Evolutionary conservation across 2,888 invertebrate genomes (phyloP), one percentile per base, ranked within the genome.

Genomic region (Pterostichus niger): DNA sequence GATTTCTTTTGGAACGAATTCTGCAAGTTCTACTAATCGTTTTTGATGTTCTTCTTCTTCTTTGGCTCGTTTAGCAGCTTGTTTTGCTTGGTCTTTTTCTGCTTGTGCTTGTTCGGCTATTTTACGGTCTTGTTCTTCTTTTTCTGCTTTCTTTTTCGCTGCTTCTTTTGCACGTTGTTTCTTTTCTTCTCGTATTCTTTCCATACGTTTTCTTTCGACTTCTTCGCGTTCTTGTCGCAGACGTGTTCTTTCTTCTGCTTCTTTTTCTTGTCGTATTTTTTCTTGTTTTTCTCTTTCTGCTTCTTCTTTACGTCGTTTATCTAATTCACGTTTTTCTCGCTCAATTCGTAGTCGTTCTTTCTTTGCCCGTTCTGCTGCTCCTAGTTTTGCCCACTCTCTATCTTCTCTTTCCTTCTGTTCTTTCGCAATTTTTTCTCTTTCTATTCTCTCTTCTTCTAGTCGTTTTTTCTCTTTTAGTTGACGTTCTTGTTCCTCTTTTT

Each of bases 51-150:
- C 82, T 7, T 56, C 82, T 6, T 82, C 82, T 49, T 76, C 59
- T 31, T 52, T 46, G n/a, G 75, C n/a, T 87, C 86, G 84, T 88
- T 85, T 35, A 89, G 85, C 17, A 89, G 86, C 75, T 85, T 86
- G 64, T 89, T 89, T 4, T 89, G 88, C 84, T 88, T 88, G 7
- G 85, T 85, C 84, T 89, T 89, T 82, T 88, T 88, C 83, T 89
- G 88, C 46, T 88, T 84, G 24, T 87, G 86, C 81, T 89, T 89
- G 82, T 89, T 88, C 83, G 88, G 88, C 56, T 85, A 85, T 7
- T 88, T 87, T 49, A 88, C 88, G 80, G 88, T 88, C 85, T 87
- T 86, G n/a, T 89, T 85, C 84, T 89, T 89, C 80, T 86, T 87
- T 79, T 88, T 82, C 88, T 88, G 78, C 89, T 89, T 61, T 89